phyloP scores from a whole-genome alignment of 1,140 invertebrate genomes.

The Tribolium madens region DNA sequence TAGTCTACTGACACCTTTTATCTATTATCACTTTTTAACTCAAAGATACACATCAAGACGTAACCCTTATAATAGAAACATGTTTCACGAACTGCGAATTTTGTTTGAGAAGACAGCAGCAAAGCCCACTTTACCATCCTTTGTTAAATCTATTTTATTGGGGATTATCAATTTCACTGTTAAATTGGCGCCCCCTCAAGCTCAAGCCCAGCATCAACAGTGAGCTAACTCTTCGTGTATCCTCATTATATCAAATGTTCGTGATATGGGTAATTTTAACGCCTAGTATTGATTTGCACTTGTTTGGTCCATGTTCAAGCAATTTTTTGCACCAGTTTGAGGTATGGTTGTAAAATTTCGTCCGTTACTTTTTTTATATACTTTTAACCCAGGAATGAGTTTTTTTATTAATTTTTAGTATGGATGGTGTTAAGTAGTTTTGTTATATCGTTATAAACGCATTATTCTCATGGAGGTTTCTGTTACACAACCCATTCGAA shows the following conservation, averaged over 20 bases:
- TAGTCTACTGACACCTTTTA: constrained; percentile 88
- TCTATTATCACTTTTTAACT: constrained; percentile 95
- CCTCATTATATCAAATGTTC: constrained; percentile 9
- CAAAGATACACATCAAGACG: constrained; percentile 90
- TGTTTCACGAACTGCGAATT: constrained; percentile 84
- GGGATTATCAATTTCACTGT: constrained; percentile 71
- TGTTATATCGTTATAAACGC: constrained; percentile 20
- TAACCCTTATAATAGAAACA: constrained; percentile 94
- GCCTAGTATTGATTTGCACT: constrained; percentile 30
- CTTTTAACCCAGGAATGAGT: background rate
- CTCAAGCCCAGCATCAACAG: constrained; percentile 49
- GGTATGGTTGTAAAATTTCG: constrained; percentile 16
- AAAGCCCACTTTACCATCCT: constrained; percentile 73
- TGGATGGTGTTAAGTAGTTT: constrained; percentile 8
- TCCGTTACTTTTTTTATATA: constrained; percentile 7
- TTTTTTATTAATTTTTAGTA: constrained; percentile 7
- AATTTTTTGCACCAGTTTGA: constrained; percentile 1
- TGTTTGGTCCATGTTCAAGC: background rate
- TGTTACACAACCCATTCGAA: background rate
- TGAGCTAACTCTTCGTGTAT: constrained; percentile 6
- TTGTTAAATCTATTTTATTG: constrained; percentile 69
- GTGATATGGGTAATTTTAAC: constrained; percentile 17
- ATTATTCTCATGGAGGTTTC: constrained; percentile 3
- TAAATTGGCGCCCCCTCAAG: constrained; percentile 73
- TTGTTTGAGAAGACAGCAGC: constrained; percentile 72